These are phyloP conservation scores for Bombus pyrosoma DNA, from an alignment of 1,140 invertebrate genomes.

Conservation along the genomic window DNA sequence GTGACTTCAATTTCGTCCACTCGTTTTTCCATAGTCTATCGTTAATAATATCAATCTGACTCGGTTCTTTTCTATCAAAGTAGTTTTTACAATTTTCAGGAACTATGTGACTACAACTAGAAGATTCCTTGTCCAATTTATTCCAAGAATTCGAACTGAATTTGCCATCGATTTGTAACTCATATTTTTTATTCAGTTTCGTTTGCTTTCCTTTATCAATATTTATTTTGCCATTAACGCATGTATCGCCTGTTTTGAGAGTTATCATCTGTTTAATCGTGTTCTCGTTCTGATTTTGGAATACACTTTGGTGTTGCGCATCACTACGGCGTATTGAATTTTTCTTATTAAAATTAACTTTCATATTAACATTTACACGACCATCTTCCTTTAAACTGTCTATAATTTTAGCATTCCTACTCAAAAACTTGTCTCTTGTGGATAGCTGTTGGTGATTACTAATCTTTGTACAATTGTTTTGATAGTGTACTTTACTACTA, in stretches of 20 bases:
- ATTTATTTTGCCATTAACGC: slow-evolving; percentile 46
- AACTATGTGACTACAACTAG: slow-evolving; percentile 22
- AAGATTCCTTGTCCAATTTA: slow-evolving; percentile 50
- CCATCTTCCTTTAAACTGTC: slow-evolving; percentile 42
- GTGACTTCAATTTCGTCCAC: slow-evolving; percentile 68
- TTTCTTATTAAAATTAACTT: slow-evolving; percentile 55
- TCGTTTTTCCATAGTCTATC: slow-evolving; percentile 79
- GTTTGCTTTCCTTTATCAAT: slow-evolving; percentile 54
- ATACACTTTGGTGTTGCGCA: background rate
- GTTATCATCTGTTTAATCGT: background rate
- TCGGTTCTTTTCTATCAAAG: slow-evolving; percentile 43
- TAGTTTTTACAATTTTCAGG: slow-evolving; percentile 32
- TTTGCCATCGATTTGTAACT: slow-evolving; percentile 43
- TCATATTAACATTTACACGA: slow-evolving; percentile 18
- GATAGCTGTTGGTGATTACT: slow-evolving; percentile 20
- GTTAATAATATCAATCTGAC: slow-evolving; percentile 77
- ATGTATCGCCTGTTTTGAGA: slow-evolving; percentile 1
- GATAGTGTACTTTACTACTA: slow-evolving; percentile 45
- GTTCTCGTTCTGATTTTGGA: slow-evolving; percentile 38
- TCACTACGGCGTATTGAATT: slow-evolving; percentile 40
- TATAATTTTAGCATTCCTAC: slow-evolving; percentile 31
- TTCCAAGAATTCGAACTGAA: slow-evolving; percentile 45
- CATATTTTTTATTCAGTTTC: slow-evolving; percentile 50
- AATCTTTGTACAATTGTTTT: slow-evolving; percentile 49
- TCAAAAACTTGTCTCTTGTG: slow-evolving; percentile 55